Base-by-base conservation (phyloP, 2,888 invertebrate genomes). In the Mimas tiliae region DNA sequence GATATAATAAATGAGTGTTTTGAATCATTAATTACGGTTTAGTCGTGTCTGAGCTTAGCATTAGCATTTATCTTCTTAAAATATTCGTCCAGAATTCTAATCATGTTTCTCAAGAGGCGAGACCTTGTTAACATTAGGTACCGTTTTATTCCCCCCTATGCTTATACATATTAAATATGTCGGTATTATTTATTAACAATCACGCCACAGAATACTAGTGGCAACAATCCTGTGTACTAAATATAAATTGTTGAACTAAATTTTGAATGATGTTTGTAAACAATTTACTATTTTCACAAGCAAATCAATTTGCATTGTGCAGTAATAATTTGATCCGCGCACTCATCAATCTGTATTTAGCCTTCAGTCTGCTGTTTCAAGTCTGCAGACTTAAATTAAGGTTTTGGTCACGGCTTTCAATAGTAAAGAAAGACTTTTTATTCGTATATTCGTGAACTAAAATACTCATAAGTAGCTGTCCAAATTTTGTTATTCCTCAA, bases 1-100 rank as follows among this genome's bases (percentile, higher is more conserved):
- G 79, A 78, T 78, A 72, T 81, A 85, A 87, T 86, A 85, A 77
- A 83, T 76, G 80, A 80, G 78, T 83, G 81, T 83, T 87, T 83
- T 85, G 81, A 82, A 83, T 80, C 81, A 84, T 88, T 87, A 88
- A 89, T 88, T 84, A 84, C 79, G 76, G 81, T 83, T 80, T 71
- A 81, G 81, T 74, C 70, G 74, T 72, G 76, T 75, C 72, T 75
- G 76, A 78, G 78, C 80, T 85, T 77, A 82, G 79, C 74, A 80
- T 84, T 81, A 82, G 76, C 82, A 83, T 85, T 85, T 82, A 86
- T 83, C 83, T 83, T 58, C 75, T 70, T 70, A 71, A 77, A 79
- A 76, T 77, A 77, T 71, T 76, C 72, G 73, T 74, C 72, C 74
- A 79, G 78, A 79, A 82, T 83, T 82, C 80, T 78, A 83, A 82